Base-by-base conservation (phyloP, 2,113 vertebrate genomes). In the Eolophus roseicapilla region DNA sequence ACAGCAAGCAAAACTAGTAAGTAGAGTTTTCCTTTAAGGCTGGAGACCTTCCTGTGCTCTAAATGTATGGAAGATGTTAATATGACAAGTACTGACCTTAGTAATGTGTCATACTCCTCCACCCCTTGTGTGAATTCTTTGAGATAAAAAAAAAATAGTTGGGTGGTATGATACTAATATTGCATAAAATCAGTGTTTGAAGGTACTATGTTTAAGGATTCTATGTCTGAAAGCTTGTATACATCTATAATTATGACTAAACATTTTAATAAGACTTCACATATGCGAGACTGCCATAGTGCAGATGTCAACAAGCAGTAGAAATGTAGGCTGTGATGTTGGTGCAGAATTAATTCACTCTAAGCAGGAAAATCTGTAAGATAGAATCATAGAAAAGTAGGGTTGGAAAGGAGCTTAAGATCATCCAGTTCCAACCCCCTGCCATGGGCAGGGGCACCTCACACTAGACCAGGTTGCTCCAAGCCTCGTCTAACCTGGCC, bases 1-100 rank as follows among this genome's bases (percentile, higher is more conserved):
- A 23, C 99, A 99, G 86, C 99, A 99, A 97, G 99, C 99, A 92
- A 99, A 99, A 97, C 98, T 99, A 97, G 99, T 99, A 97, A 98
- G 99, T 97, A 77, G 27, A 68, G 70, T 46, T 62, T 47, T 69
- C 37, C 80, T 73, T 70, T 76, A 77, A 73, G 27, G 10, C 16
- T 75, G 57, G 20, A 78, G 43, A 52, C n/a, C 11, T 70, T 73
- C 25, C 29, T 95, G 31, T 79, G 20, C 35, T 65, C 24, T 47
- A 57, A 50, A 12, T 1, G 1, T 46, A 80, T 74, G 16, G 49
- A 29, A 78, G 31, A 62, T 49, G 35, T 71, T 86, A n/a, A 20
- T 73, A 2, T 75, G 52, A 57, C 16, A 60, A 60, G 23, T 70
- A 39, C 12, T 79, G 39, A 62, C 31, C 12, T 3, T 80, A 67